Evolutionary conservation across 2,797 vertebrate species (phyloP), one percentile per base, ranked within the genome.

Genomic region (Otus scops): DNA sequence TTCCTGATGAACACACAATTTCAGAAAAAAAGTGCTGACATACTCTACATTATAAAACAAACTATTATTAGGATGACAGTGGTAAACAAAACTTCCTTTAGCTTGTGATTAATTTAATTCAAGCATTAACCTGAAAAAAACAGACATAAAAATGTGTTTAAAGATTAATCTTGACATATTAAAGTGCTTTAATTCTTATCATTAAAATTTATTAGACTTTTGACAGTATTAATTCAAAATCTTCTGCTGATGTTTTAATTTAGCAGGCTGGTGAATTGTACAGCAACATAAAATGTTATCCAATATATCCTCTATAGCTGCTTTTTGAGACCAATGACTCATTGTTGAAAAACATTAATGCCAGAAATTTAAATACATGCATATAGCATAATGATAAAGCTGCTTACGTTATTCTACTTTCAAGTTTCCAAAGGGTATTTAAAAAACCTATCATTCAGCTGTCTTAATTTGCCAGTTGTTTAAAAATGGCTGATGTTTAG

Each of bases 171-270:
- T 78, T 75, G 41, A 13, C 57, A 79, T 84, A 84, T 56, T 92
- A 75, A 84, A 78, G 32, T 65, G 36, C 47, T 86, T 83, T 76
- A 19, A 47, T 91, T 92, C 53, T 95, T 89, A 91, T 92, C 48
- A 64, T 89, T 88, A 92, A 78, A 92, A 89, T 93, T 56, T 84
- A 80, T 95, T 89, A 89, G 53, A 94, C 36, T 89, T 95, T 89
- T 83, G 65, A 77, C 63, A 85, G 68, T 38, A 88, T 92, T 93
- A 95, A 95, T 94, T 95, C 70, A 89, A 94, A 96, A 76, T 80
- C 39, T 76, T 88, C 82, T 51, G n/a, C 34, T 41, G 53, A 73
- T 85, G 65, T 30, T 88, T 91, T 89, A 61, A 89, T 92, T 84
- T 71, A 91, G 69, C 39, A 86, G 30, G 28, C 79, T 90, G 32